Base-by-base conservation (phyloP, 2,113 vertebrate species). In the Chloebia gouldiae region DNA sequence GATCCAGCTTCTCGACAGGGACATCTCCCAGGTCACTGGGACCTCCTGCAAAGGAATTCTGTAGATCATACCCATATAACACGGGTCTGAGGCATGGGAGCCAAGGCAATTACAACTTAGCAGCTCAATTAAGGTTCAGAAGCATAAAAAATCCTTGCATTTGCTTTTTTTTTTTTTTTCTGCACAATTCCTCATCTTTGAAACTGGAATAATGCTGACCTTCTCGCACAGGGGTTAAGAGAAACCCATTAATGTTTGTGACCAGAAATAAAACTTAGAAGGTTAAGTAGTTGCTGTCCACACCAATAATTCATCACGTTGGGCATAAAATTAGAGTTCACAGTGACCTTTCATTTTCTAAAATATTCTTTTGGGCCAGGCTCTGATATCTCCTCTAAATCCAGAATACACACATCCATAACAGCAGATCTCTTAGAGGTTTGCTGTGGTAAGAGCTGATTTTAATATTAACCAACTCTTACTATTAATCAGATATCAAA, bases 191-290 rank as follows among this genome's bases (percentile, higher is more conserved):
- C 20, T 95, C 56, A n/a, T 90, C 60, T 93, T 88, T 88, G 81
- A 92, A 88, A 70, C 16, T 19, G 47, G 87, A 39, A 85, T 86
- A 75, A 63, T 2, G 3, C 28, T 92, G 93, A 95, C 81, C 75
- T 94, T 86, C 75, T 90, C 79, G 83, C 56, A 51, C 2, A 47
- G 31, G 49, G 63, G 75, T 86, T 93, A 92, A 78, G 56, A 92
- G 76, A 94, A 95, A 95, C 84, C 93, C 85, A 93, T 94, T 93
- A 96, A 88, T 31, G 35, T 73, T 93, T 93, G 85, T 81, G 79
- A 89, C 75, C 44, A 83, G 81, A 96, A 88, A 96, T 90, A 86
- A 92, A 82, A 95, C 42, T 45, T 94, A 24, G 79, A 86, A 96
- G 79, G 92, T 93, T 95, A 96, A 96, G 71, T 81, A 82, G 54